Evolutionary conservation across 2,888 invertebrate genomes (phyloP), one percentile per base, ranked within the genome.

Genomic region (Sturmia bella): DNA sequence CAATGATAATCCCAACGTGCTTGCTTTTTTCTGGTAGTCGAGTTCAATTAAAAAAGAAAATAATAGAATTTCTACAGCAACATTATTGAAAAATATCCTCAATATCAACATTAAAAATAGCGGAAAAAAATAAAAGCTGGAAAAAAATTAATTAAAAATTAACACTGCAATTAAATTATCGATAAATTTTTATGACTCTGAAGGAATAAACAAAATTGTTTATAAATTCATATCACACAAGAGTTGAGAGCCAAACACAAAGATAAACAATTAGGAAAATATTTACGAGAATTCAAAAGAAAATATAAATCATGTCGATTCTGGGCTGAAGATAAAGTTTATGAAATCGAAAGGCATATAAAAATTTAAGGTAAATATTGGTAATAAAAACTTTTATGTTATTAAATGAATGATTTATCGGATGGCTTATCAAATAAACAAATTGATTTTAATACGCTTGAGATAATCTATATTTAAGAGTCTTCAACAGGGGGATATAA

Each of bases 131-230:
- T 32, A 32, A 32, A 32, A 32, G 3, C 3, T 7, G 27, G 27
- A 50, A 27, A 61, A 76, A 76, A 76, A 59, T 56, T 76, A 54
- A 81, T 68, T 76, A 56, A 82, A 70, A 78, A 78, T 82, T 82
- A 78, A 82, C 82, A 74, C 64, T 37, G 5, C 12, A 63, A 76
- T 72, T 74, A 78, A 82, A 70, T 61, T 43, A 56, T 69, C 61
- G 24, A 77, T 74, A 78, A 78, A 78, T 78, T 66, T 69, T 78
- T 57, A 72, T 72, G 50, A 59, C 15, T 43, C 43, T 17, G 9
- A 68, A 61, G 37, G 19, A 32, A 59, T 15, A 3, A 41, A 21
- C 12, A 54, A 39, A 57, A 37, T 27, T 54, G 45, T 69, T 76
- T 69, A 76, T 39, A 54, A 48, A 64, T 48, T 45, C 43, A 52